Percentiles rank a stretch among this genome's conserved stretches.
Evolutionary conservation across 2,888 invertebrate species (phyloP).

Genomic region (Machimus rusticus): DNA sequence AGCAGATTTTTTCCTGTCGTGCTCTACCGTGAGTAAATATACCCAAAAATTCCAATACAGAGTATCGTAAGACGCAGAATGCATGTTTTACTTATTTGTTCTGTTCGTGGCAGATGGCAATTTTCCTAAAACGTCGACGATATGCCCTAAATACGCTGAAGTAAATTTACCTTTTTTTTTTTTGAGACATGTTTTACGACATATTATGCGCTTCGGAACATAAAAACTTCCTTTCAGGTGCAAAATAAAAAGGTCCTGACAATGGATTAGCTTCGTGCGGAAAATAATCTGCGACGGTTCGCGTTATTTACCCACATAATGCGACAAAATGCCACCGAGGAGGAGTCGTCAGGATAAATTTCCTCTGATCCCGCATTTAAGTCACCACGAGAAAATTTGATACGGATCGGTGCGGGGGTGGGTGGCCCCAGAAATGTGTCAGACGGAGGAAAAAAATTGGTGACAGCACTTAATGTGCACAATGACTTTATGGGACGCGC

Average conservation of each 20-base stretch:
- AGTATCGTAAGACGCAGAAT: not conserved
- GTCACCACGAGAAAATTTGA: not conserved
- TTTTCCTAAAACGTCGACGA: not conserved
- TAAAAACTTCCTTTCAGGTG: not conserved
- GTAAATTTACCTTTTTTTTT: not conserved
- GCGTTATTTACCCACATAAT: conserved; percentile 7
- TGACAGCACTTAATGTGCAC: not conserved
- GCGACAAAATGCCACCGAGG: not conserved
- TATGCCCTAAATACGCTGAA: not conserved
- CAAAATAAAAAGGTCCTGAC: not conserved
- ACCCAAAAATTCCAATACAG: not conserved
- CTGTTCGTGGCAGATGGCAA: not conserved
- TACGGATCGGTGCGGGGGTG: not conserved
- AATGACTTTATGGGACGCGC: not conserved
- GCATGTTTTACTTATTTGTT: not conserved
- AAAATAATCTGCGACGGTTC: not conserved
- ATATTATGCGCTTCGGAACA: not conserved
- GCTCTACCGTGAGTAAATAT: not conserved
- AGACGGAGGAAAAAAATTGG: not conserved
- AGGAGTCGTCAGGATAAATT: not conserved
- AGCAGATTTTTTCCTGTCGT: not conserved
- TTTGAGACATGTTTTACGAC: not conserved
- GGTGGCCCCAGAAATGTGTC: not conserved
- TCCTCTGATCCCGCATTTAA: not conserved
- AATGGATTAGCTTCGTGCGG: not conserved